phyloP scores from a whole-genome alignment of 2,888 invertebrate species.

The Phengaris alcon region DNA sequence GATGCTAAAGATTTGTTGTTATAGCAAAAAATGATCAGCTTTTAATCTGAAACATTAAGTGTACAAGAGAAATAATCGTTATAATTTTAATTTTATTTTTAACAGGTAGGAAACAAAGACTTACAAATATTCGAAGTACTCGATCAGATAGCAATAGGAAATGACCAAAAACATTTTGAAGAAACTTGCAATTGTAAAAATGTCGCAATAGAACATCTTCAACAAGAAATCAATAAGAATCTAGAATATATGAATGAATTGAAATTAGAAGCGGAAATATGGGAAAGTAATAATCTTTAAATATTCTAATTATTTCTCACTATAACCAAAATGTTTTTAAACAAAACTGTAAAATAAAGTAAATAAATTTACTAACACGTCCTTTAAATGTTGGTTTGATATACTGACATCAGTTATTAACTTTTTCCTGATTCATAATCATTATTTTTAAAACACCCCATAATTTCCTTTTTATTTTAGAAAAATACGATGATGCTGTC shows the following conservation, averaged over 20 bases:
- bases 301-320: not conserved
- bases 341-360: no score
- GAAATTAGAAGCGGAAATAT: slow-evolving; percentile 59
- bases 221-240: slow-evolving; percentile 56
- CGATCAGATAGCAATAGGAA: slow-evolving; percentile 60
- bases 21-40: no score
- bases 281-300: slow-evolving; percentile 54
- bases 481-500: slow-evolving; percentile 47
- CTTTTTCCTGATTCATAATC: not conserved
- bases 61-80: no score
- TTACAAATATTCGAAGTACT: slow-evolving; percentile 49
- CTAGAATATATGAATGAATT: slow-evolving; percentile 58
- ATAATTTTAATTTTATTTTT: slow-evolving; percentile 26
- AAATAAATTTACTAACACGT: no score
- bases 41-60: no score
- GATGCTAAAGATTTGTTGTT: no score
- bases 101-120: slow-evolving; percentile 41
- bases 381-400: not conserved
- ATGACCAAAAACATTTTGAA: slow-evolving; percentile 61
- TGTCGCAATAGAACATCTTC: slow-evolving; percentile 60
- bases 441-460: not conserved
- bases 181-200: slow-evolving; percentile 56
- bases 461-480: slow-evolving; percentile 30
- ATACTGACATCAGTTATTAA: not conserved
- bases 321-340: no score